Conservation (phyloP, 2,888 invertebrate species). For the Drosophila mimetica region DNA sequence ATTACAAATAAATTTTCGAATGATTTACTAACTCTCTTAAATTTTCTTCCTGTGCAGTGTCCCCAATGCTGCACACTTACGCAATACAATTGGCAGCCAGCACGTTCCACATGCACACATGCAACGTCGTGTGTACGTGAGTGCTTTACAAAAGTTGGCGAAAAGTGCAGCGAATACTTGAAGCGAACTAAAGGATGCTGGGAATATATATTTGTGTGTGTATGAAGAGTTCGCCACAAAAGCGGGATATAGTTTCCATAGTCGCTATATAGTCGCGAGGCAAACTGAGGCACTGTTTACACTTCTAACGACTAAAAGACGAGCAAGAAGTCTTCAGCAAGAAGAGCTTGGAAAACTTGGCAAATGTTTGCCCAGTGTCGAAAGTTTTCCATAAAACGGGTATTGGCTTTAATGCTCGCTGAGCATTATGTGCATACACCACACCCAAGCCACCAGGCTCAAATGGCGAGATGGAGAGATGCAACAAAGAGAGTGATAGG, state of each 20-base stretch:
- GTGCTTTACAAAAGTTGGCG: conserved; percentile 55
- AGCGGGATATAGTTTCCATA: conserved; percentile 11
- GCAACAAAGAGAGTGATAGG: conserved; percentile 6
- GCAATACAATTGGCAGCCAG: conserved; percentile 60
- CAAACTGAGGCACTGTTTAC: conserved; percentile 49
- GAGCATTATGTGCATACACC: neutral
- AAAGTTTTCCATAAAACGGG: conserved; percentile 32
- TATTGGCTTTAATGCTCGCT: conserved; percentile 17
- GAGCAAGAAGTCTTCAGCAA: conserved; percentile 20
- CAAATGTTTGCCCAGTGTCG: conserved; percentile 31
- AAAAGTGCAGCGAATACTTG: conserved; percentile 40
- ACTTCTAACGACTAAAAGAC: conserved; percentile 53
- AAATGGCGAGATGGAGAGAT: neutral
- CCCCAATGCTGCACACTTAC: conserved; percentile 49
- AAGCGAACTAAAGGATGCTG: conserved; percentile 5
- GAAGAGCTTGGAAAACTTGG: conserved; percentile 17
- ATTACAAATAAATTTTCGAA: no score
- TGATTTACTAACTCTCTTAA: no score
- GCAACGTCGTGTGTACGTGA: conserved; percentile 49
- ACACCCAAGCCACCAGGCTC: neutral
- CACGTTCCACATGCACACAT: conserved; percentile 48
- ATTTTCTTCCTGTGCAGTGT: conserved; percentile 21
- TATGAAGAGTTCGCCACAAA: conserved; percentile 26
- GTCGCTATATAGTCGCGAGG: conserved; percentile 21
- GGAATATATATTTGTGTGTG: neutral